Conservation (phyloP, 2,113 vertebrate species). For the Trogon melanurus region DNA sequence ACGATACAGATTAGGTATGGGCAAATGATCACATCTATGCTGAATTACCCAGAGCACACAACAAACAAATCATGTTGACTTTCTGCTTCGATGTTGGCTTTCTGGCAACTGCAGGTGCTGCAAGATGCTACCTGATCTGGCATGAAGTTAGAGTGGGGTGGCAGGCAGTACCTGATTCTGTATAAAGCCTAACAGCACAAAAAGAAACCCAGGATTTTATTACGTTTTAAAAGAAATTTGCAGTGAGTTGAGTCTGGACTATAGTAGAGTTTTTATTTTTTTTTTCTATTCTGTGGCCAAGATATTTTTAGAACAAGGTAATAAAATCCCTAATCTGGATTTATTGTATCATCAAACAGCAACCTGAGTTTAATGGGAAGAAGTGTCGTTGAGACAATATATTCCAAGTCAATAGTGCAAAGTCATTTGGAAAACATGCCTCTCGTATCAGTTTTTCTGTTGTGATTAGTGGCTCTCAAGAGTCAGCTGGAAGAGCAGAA, state of each 20-base stretch:
- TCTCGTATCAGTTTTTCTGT: not conserved
- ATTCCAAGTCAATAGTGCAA: not conserved
- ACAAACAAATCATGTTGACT: conserved; percentile 23
- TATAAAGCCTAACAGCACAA: not conserved
- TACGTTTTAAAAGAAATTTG: not conserved
- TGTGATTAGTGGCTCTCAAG: not conserved
- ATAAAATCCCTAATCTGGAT: not conserved
- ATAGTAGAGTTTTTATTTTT: not conserved
- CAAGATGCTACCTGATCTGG: not conserved
- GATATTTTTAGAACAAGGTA: not conserved
- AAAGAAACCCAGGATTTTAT: not conserved
- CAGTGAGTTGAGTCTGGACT: not conserved
- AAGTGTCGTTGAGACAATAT: not conserved
- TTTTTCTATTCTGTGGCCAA: not conserved
- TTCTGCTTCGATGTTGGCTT: not conserved
- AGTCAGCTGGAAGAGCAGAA: not conserved
- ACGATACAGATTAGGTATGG: conserved; percentile 17
- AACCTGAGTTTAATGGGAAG: not conserved
- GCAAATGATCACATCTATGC: not conserved
- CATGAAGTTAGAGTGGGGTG: not conserved
- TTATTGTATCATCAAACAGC: not conserved
- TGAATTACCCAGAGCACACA: conserved; percentile 3
- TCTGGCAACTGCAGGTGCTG: not conserved
- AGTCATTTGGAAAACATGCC: not conserved
- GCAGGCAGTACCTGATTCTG: not conserved